phyloP scores from a whole-genome alignment of 2,113 vertebrate genomes.

The Danionella cerebrum region DNA sequence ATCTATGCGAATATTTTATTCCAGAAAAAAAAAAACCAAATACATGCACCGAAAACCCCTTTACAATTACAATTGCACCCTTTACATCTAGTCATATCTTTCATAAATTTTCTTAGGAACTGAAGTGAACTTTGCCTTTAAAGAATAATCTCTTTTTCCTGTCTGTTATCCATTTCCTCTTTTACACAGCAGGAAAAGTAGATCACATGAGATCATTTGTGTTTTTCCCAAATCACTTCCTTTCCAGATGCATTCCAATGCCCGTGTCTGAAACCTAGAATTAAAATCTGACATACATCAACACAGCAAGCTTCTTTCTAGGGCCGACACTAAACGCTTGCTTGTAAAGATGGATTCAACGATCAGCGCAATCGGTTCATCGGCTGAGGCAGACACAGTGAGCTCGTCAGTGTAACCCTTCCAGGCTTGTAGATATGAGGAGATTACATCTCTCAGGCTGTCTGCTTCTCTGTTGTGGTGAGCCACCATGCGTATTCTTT shows the following conservation, averaged over 20 bases:
- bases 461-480: conserved; percentile 27
- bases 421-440: conserved; percentile 36
- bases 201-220: conserved; percentile 11
- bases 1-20: no score
- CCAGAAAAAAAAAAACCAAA: no score
- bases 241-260: conserved; percentile 23
- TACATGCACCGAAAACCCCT: no score
- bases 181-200: not conserved
- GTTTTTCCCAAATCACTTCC: conserved; percentile 35
- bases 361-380: conserved; percentile 20
- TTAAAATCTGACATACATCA: not conserved
- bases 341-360: conserved; percentile 20
- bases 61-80: no score
- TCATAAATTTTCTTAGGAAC: no score
- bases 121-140: no score
- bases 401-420: conserved; percentile 39
- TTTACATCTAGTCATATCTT: no score
- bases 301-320: not conserved
- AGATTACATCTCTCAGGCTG: conserved; percentile 51
- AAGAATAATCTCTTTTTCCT: no score
- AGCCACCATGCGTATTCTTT: conserved; percentile 49
- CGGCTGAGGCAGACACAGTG: conserved; percentile 33
- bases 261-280: not conserved
- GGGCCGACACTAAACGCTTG: not conserved
- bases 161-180: conserved; percentile 1